Evolutionary conservation across 2,797 vertebrate species (phyloP).

Genomic region (Microctenopoma lineatum): DNA sequence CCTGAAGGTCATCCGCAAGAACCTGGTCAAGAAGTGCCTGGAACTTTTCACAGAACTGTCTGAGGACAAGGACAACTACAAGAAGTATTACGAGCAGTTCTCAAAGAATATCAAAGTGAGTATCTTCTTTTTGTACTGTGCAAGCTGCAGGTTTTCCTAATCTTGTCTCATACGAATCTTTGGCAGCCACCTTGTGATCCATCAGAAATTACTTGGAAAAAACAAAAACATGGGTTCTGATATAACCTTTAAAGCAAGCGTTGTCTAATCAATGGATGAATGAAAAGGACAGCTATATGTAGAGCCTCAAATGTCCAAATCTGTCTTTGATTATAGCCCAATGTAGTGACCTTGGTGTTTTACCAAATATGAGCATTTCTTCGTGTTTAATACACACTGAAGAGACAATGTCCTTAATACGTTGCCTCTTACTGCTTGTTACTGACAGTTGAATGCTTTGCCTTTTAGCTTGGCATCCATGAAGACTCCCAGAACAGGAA

Average conservation of each 20-base stretch:
- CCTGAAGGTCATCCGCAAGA: constrained; percentile 96
- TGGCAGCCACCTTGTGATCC: background rate
- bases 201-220: background rate
- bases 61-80: constrained; percentile 95
- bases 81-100: constrained; percentile 93
- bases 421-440: background rate
- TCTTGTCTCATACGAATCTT: background rate
- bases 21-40: constrained; percentile 95
- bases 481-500: constrained; percentile 95
- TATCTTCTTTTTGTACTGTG: background rate
- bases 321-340: background rate
- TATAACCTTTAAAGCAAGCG: constrained; percentile 24
- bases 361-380: too few species aligned
- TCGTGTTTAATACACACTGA: too few species aligned
- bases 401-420: too few species aligned
- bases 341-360: too few species aligned
- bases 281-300: constrained; percentile 42
- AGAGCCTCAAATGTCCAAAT: constrained; percentile 1
- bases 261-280: too few species aligned
- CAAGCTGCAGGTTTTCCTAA: constrained; percentile 5
- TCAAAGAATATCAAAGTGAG: constrained; percentile 95
- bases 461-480: constrained; percentile 88
- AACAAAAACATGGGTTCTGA: background rate
- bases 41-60: constrained; percentile 92
- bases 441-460: background rate